These are phyloP conservation scores for Hirtodrosophila trivittata DNA, from an alignment of 2,888 invertebrate species.

Conservation along the genomic window DNA sequence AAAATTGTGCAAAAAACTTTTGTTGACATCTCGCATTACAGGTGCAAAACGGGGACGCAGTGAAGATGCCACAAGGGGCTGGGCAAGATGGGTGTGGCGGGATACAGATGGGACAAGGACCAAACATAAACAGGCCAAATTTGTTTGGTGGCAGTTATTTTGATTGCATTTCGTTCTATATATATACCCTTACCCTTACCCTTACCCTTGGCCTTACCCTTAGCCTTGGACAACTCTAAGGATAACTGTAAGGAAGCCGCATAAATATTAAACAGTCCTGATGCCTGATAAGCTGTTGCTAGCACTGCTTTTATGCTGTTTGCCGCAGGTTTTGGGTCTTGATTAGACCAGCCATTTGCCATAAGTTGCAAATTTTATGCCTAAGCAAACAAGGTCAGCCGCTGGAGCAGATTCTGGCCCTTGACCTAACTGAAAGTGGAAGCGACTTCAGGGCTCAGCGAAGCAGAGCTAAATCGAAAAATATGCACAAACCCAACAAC, in stretches of 20 bases:
- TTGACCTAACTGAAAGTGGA: conserved; percentile 8
- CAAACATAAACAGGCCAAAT: conserved; percentile 33
- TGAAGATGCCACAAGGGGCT: conserved; percentile 23
- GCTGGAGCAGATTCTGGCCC: conserved; percentile 22
- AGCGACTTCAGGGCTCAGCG: conserved; percentile 37
- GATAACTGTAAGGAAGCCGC: conserved; percentile 22
- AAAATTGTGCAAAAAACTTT: conserved; percentile 56
- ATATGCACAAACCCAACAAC: conserved; percentile 45
- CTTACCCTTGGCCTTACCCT: background rate
- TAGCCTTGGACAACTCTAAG: background rate
- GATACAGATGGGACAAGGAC: conserved; percentile 15
- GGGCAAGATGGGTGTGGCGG: background rate
- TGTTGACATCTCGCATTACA: conserved; percentile 64
- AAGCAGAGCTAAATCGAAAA: conserved; percentile 64
- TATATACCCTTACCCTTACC: background rate
- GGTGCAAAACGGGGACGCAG: conserved; percentile 48
- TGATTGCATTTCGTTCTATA: conserved; percentile 50
- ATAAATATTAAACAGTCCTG: conserved; percentile 56
- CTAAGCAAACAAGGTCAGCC: conserved; percentile 53
- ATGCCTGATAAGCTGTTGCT: conserved; percentile 49
- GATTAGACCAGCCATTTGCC: conserved; percentile 48
- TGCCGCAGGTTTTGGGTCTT: conserved; percentile 46
- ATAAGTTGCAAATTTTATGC: conserved; percentile 56
- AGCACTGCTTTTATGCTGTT: conserved; percentile 9
- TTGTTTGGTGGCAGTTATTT: conserved; percentile 57